A percentile compares a stretch with the other conserved stretches of the same genome.
phyloP scores from a whole-genome alignment of 2,797 vertebrate species.

The Sebastes taczanowskii region DNA sequence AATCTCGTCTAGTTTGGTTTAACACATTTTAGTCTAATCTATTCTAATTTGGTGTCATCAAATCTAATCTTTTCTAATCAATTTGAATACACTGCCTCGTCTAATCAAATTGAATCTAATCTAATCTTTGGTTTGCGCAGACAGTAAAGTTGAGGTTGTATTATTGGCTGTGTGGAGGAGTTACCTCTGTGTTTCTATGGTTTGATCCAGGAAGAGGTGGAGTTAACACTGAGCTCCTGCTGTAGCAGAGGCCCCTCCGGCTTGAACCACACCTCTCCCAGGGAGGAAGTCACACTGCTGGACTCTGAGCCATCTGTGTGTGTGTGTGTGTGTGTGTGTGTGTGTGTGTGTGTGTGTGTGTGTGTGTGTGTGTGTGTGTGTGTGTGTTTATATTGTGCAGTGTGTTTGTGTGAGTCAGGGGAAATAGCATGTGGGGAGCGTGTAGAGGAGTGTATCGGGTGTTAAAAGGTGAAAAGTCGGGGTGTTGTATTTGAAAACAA shows the following conservation, averaged over 20 bases:
- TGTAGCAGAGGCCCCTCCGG: conserved; percentile 79
- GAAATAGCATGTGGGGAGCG: not conserved
- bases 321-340: not conserved
- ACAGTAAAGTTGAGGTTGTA: not conserved
- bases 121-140: not conserved
- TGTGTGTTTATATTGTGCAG: not conserved
- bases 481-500: conserved; percentile 15
- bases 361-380: not conserved
- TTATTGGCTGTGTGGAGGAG: not conserved
- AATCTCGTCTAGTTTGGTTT: not conserved
- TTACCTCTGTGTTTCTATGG: conserved; percentile 78
- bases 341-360: not conserved
- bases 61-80: too few species aligned
- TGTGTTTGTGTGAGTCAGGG: not conserved
- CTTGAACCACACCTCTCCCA: conserved; percentile 82
- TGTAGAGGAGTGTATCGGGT: not conserved
- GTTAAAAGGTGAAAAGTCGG: not conserved
- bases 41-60: not conserved
- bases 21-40: not conserved
- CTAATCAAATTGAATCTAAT: not conserved
- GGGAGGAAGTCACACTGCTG: conserved; percentile 74
- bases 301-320: conserved; percentile 71
- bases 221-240: conserved; percentile 86
- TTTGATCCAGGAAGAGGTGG: conserved; percentile 85
- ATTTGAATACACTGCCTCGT: not conserved